Evolutionary conservation across 2,888 invertebrate genomes (phyloP).

Genomic region (Autographa pulchrina): DNA sequence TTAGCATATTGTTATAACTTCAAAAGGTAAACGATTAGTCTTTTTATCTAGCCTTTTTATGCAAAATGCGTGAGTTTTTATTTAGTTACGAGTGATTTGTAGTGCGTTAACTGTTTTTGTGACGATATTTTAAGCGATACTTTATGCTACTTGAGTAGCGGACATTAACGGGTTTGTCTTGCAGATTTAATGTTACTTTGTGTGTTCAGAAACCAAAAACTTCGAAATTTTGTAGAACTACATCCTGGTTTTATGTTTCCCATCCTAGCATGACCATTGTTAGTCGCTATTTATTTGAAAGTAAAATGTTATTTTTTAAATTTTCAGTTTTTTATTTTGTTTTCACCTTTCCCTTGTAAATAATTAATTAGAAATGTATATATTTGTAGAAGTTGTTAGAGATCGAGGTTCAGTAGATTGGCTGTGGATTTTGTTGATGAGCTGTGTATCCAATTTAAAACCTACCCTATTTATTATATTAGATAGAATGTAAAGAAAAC

Average conservation of each 20-base stretch:
- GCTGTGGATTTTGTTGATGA: slow-evolving; percentile 12
- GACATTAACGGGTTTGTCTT: slow-evolving; percentile 54
- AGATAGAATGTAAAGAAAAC: not conserved
- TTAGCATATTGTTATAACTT: slow-evolving; percentile 20
- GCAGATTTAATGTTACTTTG: slow-evolving; percentile 36
- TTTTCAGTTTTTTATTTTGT: slow-evolving; percentile 68
- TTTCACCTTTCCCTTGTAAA: slow-evolving; percentile 37
- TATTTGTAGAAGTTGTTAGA: slow-evolving; percentile 22
- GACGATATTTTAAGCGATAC: slow-evolving; percentile 31
- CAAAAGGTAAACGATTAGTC: not conserved
- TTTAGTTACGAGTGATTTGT: slow-evolving; percentile 14
- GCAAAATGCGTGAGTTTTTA: slow-evolving; percentile 18
- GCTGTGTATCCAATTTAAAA: slow-evolving; percentile 21
- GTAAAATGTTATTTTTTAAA: slow-evolving; percentile 79
- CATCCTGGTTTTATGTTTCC: slow-evolving; percentile 49
- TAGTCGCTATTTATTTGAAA: slow-evolving; percentile 76
- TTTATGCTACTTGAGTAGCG: slow-evolving; percentile 23
- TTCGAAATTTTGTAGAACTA: slow-evolving; percentile 39
- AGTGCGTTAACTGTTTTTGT: slow-evolving; percentile 27
- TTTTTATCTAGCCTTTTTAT: slow-evolving; percentile 11
- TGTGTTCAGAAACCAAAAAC: slow-evolving; percentile 73
- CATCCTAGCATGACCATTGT: slow-evolving; percentile 62
- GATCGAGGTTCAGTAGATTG: slow-evolving; percentile 6
- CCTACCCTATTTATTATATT: not conserved
- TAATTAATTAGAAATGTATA: slow-evolving; percentile 13